These are phyloP conservation scores for Drosophila mauritiana DNA, from an alignment of 1,140 invertebrate species.

Conservation along the genomic window DNA sequence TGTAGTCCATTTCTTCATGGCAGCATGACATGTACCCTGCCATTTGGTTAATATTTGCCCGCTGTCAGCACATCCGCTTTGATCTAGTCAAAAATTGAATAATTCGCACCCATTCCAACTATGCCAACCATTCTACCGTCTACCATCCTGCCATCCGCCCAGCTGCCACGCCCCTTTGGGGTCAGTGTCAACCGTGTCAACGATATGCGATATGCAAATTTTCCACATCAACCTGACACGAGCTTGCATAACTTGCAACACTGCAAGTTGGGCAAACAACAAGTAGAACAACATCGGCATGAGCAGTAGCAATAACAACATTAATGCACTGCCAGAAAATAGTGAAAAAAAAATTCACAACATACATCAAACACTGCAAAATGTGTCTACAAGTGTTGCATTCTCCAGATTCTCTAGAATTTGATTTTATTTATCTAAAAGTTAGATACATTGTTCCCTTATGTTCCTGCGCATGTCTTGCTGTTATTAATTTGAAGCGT, in stretches of 20 bases:
- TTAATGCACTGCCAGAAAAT: neutral
- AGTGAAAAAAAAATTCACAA: no score
- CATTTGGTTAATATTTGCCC: conserved; percentile 35
- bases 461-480: no score
- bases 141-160: neutral
- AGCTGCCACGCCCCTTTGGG: conserved; percentile 28
- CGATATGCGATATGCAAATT: conserved; percentile 70
- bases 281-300: conserved; percentile 28
- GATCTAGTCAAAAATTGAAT: conserved; percentile 47
- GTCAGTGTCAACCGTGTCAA: conserved; percentile 75
- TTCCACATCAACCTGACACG: conserved; percentile 54
- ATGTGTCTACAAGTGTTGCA: no score
- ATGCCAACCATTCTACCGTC: neutral
- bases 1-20: neutral
- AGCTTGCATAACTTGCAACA: conserved; percentile 68
- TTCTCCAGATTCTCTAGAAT: no score
- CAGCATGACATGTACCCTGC: no score
- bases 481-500: no score
- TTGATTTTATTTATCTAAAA: no score
- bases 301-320: neutral
- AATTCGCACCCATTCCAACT: conserved; percentile 3
- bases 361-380: no score
- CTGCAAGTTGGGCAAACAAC: conserved; percentile 35
- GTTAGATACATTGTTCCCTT: no score
- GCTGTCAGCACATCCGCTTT: conserved; percentile 35